Base-by-base conservation (phyloP, 2,797 vertebrate species). In the Cichlasoma orientale region DNA sequence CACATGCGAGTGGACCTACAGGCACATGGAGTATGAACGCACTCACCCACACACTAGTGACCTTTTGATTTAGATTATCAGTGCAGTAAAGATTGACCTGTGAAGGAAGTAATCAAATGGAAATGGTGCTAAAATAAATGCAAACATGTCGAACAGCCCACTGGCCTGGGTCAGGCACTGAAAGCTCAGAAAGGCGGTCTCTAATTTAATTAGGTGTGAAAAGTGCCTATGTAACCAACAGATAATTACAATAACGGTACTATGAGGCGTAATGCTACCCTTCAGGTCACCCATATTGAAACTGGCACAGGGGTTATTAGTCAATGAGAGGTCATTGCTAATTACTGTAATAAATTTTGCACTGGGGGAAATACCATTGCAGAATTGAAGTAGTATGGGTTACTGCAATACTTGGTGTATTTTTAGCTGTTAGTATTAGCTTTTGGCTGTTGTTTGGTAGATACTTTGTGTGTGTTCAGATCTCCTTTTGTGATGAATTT, bases 1-100 rank as follows among this genome's bases (percentile, higher is more conserved):
- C 3, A 95, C 95, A 50, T 95, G 93, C 0, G 97, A 98, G 77
- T 99, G 98, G 98, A 96, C 0, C 86, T 99, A 99, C 94, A 97
- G 87, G 88, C 94, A 98, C 0, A 93, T 95, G 52, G 96, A 99
- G 98, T 99, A 96, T 80, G 97, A 91, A 68, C 23, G 76, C 75
- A 31, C 56, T 12, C 36, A 33, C 4, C 16, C 7, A 11, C 71
- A 16, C 11, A 5, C n/a, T 5, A 25, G 50, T 36, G 18, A 19
- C 1, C 1, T 38, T 31, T 55, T 14, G 8, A 3, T 33, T 38
- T 41, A 19, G 38, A 7, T 29, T 57, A 27, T 76, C 31, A 69
- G n/a, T 56, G 14, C 27, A 56, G 21, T 41, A n/a, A 56, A 23
- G 7, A 11, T 3, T 19, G 44, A 19, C 23, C 21, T 19, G 44